Base-by-base conservation (phyloP, 2,113 vertebrate species). In the Panthera uncia region DNA sequence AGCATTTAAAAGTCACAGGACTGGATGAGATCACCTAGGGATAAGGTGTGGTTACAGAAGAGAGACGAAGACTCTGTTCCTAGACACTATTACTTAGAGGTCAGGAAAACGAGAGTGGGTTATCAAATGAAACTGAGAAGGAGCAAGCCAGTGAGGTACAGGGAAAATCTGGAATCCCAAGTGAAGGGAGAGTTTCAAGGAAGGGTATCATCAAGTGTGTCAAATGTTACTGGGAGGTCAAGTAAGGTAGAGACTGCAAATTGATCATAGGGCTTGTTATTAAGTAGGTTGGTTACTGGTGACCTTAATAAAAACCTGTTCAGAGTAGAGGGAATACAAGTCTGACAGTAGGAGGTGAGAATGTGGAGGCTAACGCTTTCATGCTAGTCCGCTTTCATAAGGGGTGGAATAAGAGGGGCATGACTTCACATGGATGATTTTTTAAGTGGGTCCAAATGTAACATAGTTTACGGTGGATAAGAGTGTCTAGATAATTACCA, bases 401-500 rank as follows among this genome's bases (percentile, higher is more conserved):
- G n/a, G n/a, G 33, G 38, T 82, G 12, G 48, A 89, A 41, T 96
- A 96, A 93, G 80, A 91, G 31, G 63, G n/a, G 13, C 50, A 90
- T 90, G 90, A 96, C 29, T 97, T 95, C 84, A 98, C 89, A 7
- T 94, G 86, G 65, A 45, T 96, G 91, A 84, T 93, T 94, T 76
- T 96, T 96, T 97, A 98, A 98, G 57, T 96, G 45, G 18, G 65
- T 85, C 68, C 69, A 97, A 92, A 87, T 97, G 74, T 95, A 97
- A 94, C 89, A 92, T n/a, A 98, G 87, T 88, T 76, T 87, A 90
- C 0, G 0, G 90, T 86, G 93, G 87, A 90, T 95, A 97, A 98
- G 71, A 96, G 76, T 96, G 63, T 93, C 86, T 95, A 66, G 52
- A 90, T 97, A 98, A 97, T 97, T 96, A 98, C 93, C 74, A 50